These are phyloP conservation scores for Meloidogyne floridensis DNA, from an alignment of 1,140 invertebrate genomes.

Conservation along the genomic window DNA sequence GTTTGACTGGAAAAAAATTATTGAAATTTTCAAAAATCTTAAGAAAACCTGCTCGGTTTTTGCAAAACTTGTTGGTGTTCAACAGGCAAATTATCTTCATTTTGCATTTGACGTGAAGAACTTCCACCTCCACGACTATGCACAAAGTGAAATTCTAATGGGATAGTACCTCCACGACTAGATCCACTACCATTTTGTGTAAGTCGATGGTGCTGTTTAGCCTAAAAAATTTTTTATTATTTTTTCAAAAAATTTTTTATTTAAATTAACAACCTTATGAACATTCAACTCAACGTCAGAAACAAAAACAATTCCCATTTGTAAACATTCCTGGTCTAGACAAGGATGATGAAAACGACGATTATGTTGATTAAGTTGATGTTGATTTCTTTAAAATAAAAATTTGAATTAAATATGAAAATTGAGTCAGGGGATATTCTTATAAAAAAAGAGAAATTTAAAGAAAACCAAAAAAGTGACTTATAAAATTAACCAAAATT, in stretches of 20 bases:
- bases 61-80: constrained; percentile 14
- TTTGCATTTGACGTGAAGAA: constrained; percentile 11
- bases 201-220: constrained; percentile 32
- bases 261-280: constrained; percentile 38
- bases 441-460: too few species aligned
- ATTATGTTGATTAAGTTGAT: constrained; percentile 54
- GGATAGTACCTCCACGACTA: constrained; percentile 32
- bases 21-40: neutral
- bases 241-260: too few species aligned
- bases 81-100: constrained; percentile 7
- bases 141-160: constrained; percentile 47
- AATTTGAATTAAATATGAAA: neutral
- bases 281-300: constrained; percentile 53
- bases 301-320: constrained; percentile 58
- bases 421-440: too few species aligned
- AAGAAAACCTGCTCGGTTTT: constrained; percentile 2
- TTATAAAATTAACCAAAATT: too few species aligned
- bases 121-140: constrained; percentile 9
- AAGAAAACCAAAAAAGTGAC: too few species aligned
- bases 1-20: neutral
- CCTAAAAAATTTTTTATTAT: too few species aligned
- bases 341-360: constrained; percentile 50
- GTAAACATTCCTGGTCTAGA: constrained; percentile 45
- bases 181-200: neutral
- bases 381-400: constrained; percentile 42